Conservation (phyloP, 2,797 vertebrate species). For the Poliocrania exsul region DNA sequence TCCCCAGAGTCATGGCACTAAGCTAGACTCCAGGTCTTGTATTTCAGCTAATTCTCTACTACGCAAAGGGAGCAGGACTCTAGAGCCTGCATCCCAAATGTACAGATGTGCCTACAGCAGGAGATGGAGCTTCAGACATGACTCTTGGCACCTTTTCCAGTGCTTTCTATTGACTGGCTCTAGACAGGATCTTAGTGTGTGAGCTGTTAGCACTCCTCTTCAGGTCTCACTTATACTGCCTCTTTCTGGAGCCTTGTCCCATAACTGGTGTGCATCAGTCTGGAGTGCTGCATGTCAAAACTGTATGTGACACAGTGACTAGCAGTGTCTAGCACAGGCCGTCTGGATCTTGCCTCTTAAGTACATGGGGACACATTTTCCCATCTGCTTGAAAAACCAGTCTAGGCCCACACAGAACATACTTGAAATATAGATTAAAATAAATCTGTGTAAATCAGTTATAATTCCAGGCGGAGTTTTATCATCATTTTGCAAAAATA, state of each 20-base stretch:
- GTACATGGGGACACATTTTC: neutral
- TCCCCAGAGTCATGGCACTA: neutral
- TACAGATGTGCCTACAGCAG: neutral
- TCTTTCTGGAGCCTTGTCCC: neutral
- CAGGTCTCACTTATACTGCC: neutral
- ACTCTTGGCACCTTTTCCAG: neutral
- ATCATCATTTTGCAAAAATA: slow-evolving; percentile 40
- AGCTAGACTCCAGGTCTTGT: neutral
- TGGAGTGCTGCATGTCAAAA: neutral
- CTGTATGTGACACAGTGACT: neutral
- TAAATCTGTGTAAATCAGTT: neutral
- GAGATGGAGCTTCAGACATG: neutral
- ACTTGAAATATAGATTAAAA: neutral
- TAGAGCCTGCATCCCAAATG: neutral
- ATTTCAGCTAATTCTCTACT: neutral
- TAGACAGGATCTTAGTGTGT: neutral
- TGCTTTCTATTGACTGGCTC: neutral
- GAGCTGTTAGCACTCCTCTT: neutral
- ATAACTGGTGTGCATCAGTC: neutral
- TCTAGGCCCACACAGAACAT: neutral
- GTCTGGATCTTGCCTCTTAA: neutral
- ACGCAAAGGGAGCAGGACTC: neutral
- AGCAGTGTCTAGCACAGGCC: neutral
- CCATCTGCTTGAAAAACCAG: slow-evolving; percentile 16
- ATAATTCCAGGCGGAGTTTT: slow-evolving; percentile 40